phyloP scores from a whole-genome alignment of 2,113 vertebrate species.

The Prolemur simus region DNA sequence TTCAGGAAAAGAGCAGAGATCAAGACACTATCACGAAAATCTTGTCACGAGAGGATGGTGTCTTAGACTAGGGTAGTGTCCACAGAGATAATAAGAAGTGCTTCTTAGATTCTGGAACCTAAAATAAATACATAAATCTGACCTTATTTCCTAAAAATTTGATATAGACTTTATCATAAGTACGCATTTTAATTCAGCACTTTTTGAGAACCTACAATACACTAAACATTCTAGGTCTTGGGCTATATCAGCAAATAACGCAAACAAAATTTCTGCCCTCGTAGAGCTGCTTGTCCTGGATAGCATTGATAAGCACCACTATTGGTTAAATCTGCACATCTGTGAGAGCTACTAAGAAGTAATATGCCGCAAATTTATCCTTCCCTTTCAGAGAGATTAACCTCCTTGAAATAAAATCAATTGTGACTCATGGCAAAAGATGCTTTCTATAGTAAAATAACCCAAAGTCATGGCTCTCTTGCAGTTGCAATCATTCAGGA shows the following conservation, averaged over 20 bases:
- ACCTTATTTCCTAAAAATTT: neutral
- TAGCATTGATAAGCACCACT: neutral
- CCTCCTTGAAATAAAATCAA: constrained; percentile 58
- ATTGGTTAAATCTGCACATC: neutral
- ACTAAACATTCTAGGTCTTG: neutral
- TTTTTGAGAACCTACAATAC: neutral
- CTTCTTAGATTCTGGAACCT: neutral
- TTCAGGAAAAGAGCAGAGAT: neutral
- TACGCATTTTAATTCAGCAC: neutral
- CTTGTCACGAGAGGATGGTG: neutral
- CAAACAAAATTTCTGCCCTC: neutral
- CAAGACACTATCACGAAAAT: neutral
- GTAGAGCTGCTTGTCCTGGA: neutral
- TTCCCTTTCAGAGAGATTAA: constrained; percentile 40
- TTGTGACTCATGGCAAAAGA: neutral
- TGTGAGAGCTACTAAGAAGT: neutral
- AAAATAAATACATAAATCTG: neutral
- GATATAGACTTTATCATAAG: neutral
- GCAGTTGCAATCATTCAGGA: neutral
- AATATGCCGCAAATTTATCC: neutral
- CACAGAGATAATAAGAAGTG: neutral
- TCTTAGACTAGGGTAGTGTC: neutral
- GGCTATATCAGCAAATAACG: neutral
- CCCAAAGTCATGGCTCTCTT: neutral
- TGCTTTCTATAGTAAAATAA: neutral